Conservation (phyloP, 2,113 vertebrate species). For the Sinocyclocheilus grahami region DNA sequence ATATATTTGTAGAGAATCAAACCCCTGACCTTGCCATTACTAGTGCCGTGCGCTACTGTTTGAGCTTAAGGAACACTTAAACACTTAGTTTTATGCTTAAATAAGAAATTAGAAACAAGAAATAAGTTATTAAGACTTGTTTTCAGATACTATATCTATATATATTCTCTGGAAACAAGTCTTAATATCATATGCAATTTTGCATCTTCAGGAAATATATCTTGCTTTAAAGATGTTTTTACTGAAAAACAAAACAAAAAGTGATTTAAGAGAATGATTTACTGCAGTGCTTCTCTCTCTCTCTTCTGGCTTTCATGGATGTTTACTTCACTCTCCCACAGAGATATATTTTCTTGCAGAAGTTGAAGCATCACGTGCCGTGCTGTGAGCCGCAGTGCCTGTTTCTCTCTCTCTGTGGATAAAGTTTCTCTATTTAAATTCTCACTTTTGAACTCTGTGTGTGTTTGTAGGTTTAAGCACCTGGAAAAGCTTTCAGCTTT, state of each 20-base stretch:
- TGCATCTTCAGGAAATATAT: not conserved
- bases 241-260: not conserved
- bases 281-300: not conserved
- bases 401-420: not conserved
- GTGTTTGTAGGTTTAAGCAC: conserved; percentile 16
- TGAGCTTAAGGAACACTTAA: too few relatives aligned
- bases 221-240: not conserved
- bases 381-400: too few relatives aligned
- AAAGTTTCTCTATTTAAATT: conserved; percentile 16
- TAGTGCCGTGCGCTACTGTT: too few relatives aligned
- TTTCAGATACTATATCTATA: too few relatives aligned
- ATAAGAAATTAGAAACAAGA: too few relatives aligned
- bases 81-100: too few relatives aligned
- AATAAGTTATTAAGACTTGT: too few relatives aligned
- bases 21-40: too few relatives aligned
- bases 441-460: not conserved
- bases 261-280: not conserved
- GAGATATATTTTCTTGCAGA: not conserved
- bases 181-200: not conserved
- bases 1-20: too few relatives aligned
- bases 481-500: not conserved
- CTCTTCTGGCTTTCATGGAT: not conserved
- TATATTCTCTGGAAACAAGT: not conserved
- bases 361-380: not conserved
- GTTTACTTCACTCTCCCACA: not conserved